phyloP scores from a whole-genome alignment of 1,140 invertebrate species.

The Lutraria rhynchaena region DNA sequence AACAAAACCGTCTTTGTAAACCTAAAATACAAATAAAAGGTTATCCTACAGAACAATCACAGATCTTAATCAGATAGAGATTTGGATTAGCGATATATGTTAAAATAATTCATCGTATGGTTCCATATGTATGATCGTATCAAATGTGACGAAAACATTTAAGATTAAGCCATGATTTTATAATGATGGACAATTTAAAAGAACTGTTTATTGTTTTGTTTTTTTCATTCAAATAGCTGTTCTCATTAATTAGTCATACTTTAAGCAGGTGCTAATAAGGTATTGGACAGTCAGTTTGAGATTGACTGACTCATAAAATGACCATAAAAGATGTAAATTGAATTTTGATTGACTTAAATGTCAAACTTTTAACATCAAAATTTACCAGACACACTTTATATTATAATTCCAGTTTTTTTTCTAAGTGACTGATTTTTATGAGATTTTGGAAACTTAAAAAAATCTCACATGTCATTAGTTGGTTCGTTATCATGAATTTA shows the following conservation, averaged over 20 bases:
- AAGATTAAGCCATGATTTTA: neutral
- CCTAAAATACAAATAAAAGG: conserved; percentile 6
- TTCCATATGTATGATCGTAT: conserved; percentile 21
- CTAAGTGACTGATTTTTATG: too few relatives aligned
- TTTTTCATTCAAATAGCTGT: neutral
- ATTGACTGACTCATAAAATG: conserved; percentile 20
- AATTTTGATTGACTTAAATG: conserved; percentile 45
- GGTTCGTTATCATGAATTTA: too few relatives aligned
- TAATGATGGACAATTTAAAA: too few relatives aligned
- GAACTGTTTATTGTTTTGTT: neutral
- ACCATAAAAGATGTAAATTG: conserved; percentile 29
- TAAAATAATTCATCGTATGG: too few relatives aligned
- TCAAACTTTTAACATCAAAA: neutral
- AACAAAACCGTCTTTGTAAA: conserved; percentile 28
- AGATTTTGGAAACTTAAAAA: too few relatives aligned
- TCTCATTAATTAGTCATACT: conserved; percentile 53
- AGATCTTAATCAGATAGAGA: conserved; percentile 15
- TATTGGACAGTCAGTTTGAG: conserved; percentile 18
- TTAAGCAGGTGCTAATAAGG: conserved; percentile 45
- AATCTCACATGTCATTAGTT: too few relatives aligned
- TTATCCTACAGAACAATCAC: conserved; percentile 16
- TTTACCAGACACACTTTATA: too few relatives aligned
- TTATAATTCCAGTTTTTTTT: too few relatives aligned
- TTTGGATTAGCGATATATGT: too few relatives aligned
- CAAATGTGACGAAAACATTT: conserved; percentile 33